These are phyloP conservation scores for Sebastes cheni DNA, from an alignment of 2,797 vertebrate genomes.

Conservation along the genomic window DNA sequence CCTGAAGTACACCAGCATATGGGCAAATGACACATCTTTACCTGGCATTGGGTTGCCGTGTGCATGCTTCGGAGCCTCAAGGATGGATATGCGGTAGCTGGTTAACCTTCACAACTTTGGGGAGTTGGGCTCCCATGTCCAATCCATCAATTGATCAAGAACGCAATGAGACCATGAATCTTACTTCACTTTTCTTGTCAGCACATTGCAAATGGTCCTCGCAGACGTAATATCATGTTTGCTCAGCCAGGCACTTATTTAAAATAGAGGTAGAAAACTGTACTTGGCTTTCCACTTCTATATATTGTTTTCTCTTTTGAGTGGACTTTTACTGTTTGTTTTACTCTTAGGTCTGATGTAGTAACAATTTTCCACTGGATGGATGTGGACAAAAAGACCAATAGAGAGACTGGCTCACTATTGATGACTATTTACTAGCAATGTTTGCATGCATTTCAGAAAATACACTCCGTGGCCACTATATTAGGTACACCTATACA, in stretches of 20 bases:
- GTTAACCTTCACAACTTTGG: slow-evolving; percentile 77
- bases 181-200: slow-evolving; percentile 74
- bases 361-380: not conserved
- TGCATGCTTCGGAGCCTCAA: slow-evolving; percentile 41
- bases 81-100: slow-evolving; percentile 53
- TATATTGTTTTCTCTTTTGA: not conserved
- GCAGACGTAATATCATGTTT: slow-evolving; percentile 59
- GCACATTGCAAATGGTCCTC: slow-evolving; percentile 51
- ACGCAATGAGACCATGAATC: slow-evolving; percentile 75
- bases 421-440: not conserved
- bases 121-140: slow-evolving; percentile 60
- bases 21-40: slow-evolving; percentile 50
- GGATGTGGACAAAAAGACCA: not conserved
- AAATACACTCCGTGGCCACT: not conserved
- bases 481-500: not conserved
- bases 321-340: not conserved
- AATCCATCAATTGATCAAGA: slow-evolving; percentile 80
- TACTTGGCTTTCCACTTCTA: slow-evolving; percentile 1
- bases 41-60: slow-evolving; percentile 1
- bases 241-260: slow-evolving; percentile 36
- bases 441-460: not conserved
- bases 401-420: not conserved
- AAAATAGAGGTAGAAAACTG: slow-evolving; percentile 20
- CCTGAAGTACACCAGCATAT: slow-evolving; percentile 30
- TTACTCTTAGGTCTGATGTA: not conserved